Percentiles rank a stretch among this genome's conserved stretches.
Evolutionary conservation across 2,888 invertebrate genomes (phyloP).

Genomic region (Ernsta delagoae): DNA sequence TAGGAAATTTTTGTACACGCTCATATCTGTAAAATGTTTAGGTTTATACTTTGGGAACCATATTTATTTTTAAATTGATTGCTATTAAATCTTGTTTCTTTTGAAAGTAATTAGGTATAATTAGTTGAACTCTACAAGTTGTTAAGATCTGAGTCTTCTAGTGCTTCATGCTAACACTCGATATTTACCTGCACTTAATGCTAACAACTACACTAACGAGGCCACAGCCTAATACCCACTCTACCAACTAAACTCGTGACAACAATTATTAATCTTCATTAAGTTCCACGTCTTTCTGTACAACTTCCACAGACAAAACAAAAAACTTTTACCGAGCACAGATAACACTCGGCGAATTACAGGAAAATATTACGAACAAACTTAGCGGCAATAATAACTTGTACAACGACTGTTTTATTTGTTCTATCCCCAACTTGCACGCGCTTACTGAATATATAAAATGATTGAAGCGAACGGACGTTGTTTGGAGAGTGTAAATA

Average conservation of each 20-base stretch:
- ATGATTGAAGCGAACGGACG: conserved; percentile 15
- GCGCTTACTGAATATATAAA: conserved; percentile 33
- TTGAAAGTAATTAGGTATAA: no score
- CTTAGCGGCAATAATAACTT: conserved; percentile 31
- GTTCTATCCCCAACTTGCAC: conserved; percentile 23
- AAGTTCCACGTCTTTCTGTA: conserved; percentile 11
- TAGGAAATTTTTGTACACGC: neutral
- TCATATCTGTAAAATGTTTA: conserved; percentile 9
- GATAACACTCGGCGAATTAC: conserved; percentile 25
- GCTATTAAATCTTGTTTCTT: no score
- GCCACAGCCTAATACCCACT: neutral
- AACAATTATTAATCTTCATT: conserved; percentile 19
- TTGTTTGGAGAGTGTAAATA: neutral
- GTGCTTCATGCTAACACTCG: no score
- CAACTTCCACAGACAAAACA: conserved; percentile 15
- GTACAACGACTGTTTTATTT: conserved; percentile 33
- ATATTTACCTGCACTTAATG: neutral
- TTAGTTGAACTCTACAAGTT: no score
- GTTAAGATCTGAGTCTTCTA: no score
- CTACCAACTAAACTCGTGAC: conserved; percentile 7
- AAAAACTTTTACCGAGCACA: conserved; percentile 7
- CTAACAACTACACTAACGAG: neutral
- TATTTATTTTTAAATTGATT: no score
- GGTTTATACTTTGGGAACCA: no score
- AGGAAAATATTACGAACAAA: conserved; percentile 32